phyloP scores from a whole-genome alignment of 1,140 invertebrate genomes.

The Heliconius hermathena region DNA sequence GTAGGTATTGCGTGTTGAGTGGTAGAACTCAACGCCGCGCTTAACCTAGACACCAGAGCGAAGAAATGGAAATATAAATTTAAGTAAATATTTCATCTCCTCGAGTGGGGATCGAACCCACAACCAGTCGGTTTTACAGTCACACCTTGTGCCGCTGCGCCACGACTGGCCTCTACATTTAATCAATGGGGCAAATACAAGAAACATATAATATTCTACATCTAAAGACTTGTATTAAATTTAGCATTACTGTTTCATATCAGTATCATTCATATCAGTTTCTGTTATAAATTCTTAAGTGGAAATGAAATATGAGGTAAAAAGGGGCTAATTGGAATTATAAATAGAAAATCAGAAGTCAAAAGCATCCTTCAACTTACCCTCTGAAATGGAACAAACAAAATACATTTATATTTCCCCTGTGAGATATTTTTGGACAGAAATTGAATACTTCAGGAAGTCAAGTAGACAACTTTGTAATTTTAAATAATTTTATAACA shows the following conservation, averaged over 20 bases:
- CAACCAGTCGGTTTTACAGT: no score
- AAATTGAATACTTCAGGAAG: neutral
- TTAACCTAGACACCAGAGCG: no score
- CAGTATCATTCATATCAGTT: neutral
- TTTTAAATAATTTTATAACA: neutral
- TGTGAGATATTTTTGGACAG: constrained; percentile 6
- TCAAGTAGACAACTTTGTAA: neutral
- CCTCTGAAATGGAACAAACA: constrained; percentile 2
- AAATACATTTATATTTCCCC: constrained; percentile 9
- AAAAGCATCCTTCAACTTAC: constrained; percentile 5
- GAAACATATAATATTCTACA: neutral
- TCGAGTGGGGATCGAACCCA: no score
- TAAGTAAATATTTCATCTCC: no score
- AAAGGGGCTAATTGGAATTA: constrained; percentile 1
- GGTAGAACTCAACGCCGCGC: no score
- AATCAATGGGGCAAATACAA: no score
- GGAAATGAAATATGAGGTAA: neutral
- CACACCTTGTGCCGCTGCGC: no score
- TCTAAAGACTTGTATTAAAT: neutral
- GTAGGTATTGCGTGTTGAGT: no score
- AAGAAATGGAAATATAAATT: no score
- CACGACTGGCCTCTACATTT: no score
- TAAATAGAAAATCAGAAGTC: constrained; percentile 7
- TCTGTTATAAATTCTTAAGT: neutral
- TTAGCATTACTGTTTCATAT: neutral